Evolutionary conservation across 2,113 vertebrate species (phyloP), one percentile per base, ranked within the genome.

Genomic region (Notarius quadriscutis): DNA sequence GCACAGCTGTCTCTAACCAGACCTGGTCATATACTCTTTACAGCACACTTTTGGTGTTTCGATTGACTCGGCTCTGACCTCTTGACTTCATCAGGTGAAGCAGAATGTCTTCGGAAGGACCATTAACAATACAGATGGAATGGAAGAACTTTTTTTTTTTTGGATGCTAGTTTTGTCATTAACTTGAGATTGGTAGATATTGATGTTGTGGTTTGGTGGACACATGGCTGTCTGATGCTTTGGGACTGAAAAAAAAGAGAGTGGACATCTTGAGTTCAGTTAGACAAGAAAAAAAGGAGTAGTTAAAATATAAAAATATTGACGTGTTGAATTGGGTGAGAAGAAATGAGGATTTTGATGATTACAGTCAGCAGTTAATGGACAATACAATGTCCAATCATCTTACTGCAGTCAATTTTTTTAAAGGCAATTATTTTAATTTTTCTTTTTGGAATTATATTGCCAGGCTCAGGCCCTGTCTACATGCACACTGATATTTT

Each of bases 1-100:
- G 90, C 86, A 81, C 91, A 81, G 90, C 90, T 89, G 79, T 87
- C 91, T 93, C 93, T 93, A 93, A 85, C 91, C 93, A 87, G 93
- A 93, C 91, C 88, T 89, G 91, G 87, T 92, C 89, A 93, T n/a
- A 30, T 67, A 83, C 94, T 89, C 92, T 95, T 94, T 95, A 90
- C 93, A 89, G 91, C 94, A 86, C 93, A 93, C 93, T 82, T 90
- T 92, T 89, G 81, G 88, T 85, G 90, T 91, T 93, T 92, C 91
- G 88, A 84, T 86, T 63, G 91, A 91, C 92, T 78, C 48, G 85
- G 88, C 86, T 86, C 87, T 87, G 84, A 34, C 86, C 92, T 90
- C 91, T 22, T 92, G 92, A 93, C 88, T 89, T 91, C 84, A 91
- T 90, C 89, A 86, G 83, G 87, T 90, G 89, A 74, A 84, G 92